phyloP scores from a whole-genome alignment of 2,113 vertebrate species.

The Sinocyclocheilus maitianheensis region DNA sequence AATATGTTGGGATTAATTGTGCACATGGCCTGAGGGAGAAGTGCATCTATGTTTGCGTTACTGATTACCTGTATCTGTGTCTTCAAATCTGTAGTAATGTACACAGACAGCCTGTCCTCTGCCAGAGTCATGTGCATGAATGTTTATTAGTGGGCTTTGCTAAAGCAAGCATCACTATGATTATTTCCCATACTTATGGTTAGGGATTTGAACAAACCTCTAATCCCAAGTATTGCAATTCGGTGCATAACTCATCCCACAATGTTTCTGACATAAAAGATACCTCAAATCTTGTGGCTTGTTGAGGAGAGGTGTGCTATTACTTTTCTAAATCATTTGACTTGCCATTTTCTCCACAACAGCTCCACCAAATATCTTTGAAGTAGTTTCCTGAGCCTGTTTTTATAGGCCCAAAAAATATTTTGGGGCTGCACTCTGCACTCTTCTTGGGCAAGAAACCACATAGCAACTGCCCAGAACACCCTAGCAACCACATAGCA shows the following conservation, averaged over 20 bases:
- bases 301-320: background rate
- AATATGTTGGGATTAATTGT: constrained; percentile 2
- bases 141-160: background rate
- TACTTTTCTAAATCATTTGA: constrained; percentile 16
- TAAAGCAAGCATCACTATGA: constrained; percentile 12
- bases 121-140: background rate
- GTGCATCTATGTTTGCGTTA: background rate
- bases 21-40: background rate
- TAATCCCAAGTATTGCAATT: constrained; percentile 3
- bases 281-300: background rate
- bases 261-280: constrained; percentile 6
- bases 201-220: background rate
- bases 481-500: constrained; percentile 23
- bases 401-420: background rate
- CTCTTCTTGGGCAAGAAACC: background rate
- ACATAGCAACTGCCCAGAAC: background rate
- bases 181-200: background rate
- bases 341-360: background rate
- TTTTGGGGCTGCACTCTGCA: background rate
- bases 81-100: background rate
- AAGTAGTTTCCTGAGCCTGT: background rate
- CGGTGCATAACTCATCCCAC: background rate
- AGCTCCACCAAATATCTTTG: background rate
- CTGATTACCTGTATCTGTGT: constrained; percentile 5
- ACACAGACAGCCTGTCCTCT: background rate